A percentile compares a stretch with the other conserved stretches of the same genome.
phyloP scores from a whole-genome alignment of 2,888 invertebrate genomes.

The Amorpha juglandis region DNA sequence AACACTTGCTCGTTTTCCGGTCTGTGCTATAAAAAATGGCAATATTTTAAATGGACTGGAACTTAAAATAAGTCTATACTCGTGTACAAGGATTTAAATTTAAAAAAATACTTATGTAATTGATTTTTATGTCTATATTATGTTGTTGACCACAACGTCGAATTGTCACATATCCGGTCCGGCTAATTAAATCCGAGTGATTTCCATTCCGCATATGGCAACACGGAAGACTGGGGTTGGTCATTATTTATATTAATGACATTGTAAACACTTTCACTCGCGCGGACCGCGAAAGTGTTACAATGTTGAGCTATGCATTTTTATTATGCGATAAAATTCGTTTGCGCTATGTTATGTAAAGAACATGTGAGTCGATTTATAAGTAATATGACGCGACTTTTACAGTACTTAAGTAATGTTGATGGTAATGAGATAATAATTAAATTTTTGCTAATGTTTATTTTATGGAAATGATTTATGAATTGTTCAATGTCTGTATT shows the following conservation, averaged over 20 bases:
- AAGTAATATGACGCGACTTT: not conserved
- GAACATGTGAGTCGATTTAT: not conserved
- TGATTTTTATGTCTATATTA: too few relatives aligned
- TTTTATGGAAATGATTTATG: not conserved
- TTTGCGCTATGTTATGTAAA: conserved; percentile 2
- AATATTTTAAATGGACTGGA: too few relatives aligned
- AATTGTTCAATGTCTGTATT: too few relatives aligned
- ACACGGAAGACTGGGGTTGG: conserved; percentile 13
- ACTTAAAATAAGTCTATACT: too few relatives aligned
- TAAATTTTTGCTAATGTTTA: not conserved
- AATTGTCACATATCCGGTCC: conserved; percentile 11
- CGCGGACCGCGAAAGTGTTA: conserved; percentile 22
- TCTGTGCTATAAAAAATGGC: too few relatives aligned
- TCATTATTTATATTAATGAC: conserved; percentile 26
- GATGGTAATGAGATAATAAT: not conserved
- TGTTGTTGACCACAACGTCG: not conserved
- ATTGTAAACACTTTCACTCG: conserved; percentile 26
- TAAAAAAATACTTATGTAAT: too few relatives aligned
- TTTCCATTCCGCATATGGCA: conserved; percentile 3
- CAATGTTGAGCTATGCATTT: conserved; percentile 22
- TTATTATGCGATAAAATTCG: conserved; percentile 5
- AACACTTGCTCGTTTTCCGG: too few relatives aligned
- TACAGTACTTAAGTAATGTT: not conserved
- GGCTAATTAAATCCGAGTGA: conserved; percentile 5
- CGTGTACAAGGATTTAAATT: too few relatives aligned